Percentiles rank a stretch among this genome's conserved stretches.
Evolutionary conservation across 2,113 vertebrate genomes (phyloP).

Genomic region (Alligator sinensis): DNA sequence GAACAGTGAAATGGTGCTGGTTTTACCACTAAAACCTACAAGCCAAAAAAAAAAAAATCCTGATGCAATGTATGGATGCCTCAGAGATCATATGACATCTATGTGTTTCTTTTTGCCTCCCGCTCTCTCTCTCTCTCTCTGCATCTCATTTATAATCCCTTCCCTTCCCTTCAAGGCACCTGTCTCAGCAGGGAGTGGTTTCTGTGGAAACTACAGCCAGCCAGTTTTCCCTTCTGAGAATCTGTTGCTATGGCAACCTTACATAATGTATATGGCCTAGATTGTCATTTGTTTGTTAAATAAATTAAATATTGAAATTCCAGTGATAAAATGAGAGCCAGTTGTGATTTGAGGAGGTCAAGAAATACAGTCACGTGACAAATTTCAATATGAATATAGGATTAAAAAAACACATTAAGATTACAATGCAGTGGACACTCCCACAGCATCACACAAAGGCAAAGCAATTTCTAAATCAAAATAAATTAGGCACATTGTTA

Average conservation of each 20-base stretch:
- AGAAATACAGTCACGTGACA: background rate
- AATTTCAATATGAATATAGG: background rate
- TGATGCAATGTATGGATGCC: background rate
- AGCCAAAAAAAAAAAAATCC: background rate
- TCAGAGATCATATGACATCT: slow-evolving; percentile 15
- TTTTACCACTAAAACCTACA: background rate
- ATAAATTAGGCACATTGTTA: slow-evolving; percentile 8
- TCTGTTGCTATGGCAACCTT: slow-evolving; percentile 75
- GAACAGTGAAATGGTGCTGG: background rate
- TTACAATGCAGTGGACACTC: background rate
- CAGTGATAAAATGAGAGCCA: slow-evolving; percentile 28
- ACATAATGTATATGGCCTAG: slow-evolving; percentile 69
- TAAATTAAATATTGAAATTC: slow-evolving; percentile 44
- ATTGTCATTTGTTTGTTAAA: slow-evolving; percentile 38
- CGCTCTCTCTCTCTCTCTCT: background rate
- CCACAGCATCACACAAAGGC: background rate
- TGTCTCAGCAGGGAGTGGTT: slow-evolving; percentile 77
- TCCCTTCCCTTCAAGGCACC: slow-evolving; percentile 68
- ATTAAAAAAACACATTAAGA: background rate
- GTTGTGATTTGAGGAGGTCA: background rate
- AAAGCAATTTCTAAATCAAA: slow-evolving; percentile 41
- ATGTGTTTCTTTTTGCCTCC: background rate
- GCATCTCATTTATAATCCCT: slow-evolving; percentile 65
- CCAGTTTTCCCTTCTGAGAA: slow-evolving; percentile 38
- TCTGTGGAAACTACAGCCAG: slow-evolving; percentile 76